A percentile compares a stretch with the other conserved stretches of the same genome.
Evolutionary conservation across 2,888 invertebrate species (phyloP).

Genomic region (Thelaira solivaga): DNA sequence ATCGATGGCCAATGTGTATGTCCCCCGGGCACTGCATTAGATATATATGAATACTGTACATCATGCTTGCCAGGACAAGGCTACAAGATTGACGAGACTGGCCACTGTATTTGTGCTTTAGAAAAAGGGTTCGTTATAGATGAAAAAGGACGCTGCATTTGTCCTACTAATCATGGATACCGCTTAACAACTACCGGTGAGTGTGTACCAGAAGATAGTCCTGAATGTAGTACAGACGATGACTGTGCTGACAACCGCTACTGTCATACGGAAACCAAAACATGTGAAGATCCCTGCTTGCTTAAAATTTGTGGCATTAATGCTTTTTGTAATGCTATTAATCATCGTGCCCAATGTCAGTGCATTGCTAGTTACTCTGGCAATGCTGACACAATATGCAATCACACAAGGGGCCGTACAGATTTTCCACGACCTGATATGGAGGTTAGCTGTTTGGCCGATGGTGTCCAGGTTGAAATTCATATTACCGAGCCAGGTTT

Average conservation of each 20-base stretch:
- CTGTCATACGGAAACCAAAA: slow-evolving; percentile 83
- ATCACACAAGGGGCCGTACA: slow-evolving; percentile 81
- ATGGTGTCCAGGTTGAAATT: slow-evolving; percentile 92
- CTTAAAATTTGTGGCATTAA: slow-evolving; percentile 85
- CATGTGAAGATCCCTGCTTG: slow-evolving; percentile 88
- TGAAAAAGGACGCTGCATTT: slow-evolving; percentile 86
- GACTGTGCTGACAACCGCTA: slow-evolving; percentile 87
- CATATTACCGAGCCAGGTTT: slow-evolving; percentile 85
- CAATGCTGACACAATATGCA: slow-evolving; percentile 86
- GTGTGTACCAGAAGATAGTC: slow-evolving; percentile 78
- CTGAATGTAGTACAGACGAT: slow-evolving; percentile 83
- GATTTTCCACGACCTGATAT: slow-evolving; percentile 92
- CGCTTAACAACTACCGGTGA: slow-evolving; percentile 80
- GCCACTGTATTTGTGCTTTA: slow-evolving; percentile 89
- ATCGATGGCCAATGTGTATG: slow-evolving; percentile 85
- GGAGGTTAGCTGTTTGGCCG: slow-evolving; percentile 92
- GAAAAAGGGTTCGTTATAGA: slow-evolving; percentile 87
- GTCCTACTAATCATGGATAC: slow-evolving; percentile 84
- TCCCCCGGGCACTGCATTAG: slow-evolving; percentile 86
- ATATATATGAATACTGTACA: slow-evolving; percentile 86
- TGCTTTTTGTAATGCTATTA: slow-evolving; percentile 86
- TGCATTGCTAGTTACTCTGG: slow-evolving; percentile 88
- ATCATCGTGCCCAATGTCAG: slow-evolving; percentile 86
- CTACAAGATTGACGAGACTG: slow-evolving; percentile 85
- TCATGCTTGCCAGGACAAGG: slow-evolving; percentile 85